A percentile compares a stretch with the other conserved stretches of the same genome.
These are phyloP conservation scores for Caenorhabditis macrosperma DNA, from an alignment of 2,888 invertebrate species.

Conservation along the genomic window DNA sequence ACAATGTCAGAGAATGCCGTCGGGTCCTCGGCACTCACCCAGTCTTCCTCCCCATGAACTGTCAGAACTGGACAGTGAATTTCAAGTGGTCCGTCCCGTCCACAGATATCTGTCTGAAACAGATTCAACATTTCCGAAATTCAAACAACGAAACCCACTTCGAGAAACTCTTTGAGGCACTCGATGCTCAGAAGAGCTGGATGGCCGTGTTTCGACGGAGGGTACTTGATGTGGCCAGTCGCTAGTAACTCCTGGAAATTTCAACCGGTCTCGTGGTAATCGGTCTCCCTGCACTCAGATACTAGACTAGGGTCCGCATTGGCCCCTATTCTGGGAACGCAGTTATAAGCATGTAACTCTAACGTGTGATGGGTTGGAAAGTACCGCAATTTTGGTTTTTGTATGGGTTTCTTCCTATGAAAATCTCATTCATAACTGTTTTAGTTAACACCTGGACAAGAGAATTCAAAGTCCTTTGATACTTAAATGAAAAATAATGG, in stretches of 20 bases:
- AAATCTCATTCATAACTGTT: no score
- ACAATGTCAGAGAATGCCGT: background rate
- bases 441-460: background rate
- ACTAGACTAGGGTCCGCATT: no score
- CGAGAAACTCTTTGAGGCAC: conserved; percentile 56
- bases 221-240: conserved; percentile 51
- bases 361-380: no score
- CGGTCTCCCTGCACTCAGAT: no score
- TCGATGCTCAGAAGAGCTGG: conserved; percentile 57
- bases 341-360: no score
- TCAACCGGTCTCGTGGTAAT: no score
- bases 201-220: conserved; percentile 62
- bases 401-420: no score
- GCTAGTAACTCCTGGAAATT: conserved; percentile 21
- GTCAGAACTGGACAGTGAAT: conserved; percentile 63
- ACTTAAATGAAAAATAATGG: background rate
- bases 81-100: conserved; percentile 17
- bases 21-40: conserved; percentile 37
- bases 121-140: background rate
- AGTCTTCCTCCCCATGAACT: conserved; percentile 60
- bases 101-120: conserved; percentile 61
- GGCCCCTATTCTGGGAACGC: no score
- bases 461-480: background rate
- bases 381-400: no score
- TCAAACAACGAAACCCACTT: no score